phyloP scores from a whole-genome alignment of 2,888 invertebrate genomes.

The Conchocele bisecta region DNA sequence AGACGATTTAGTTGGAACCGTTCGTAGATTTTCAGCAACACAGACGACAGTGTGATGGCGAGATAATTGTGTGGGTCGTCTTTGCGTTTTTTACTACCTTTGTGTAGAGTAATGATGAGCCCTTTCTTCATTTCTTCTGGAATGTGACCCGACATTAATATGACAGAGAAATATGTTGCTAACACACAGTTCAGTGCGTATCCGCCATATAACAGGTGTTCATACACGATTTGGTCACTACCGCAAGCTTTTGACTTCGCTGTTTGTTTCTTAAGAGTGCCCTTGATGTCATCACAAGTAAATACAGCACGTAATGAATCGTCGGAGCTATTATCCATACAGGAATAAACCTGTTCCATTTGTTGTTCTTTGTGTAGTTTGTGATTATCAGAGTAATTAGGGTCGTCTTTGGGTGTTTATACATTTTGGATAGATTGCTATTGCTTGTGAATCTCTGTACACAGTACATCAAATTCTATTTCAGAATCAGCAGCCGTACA shows the following conservation, averaged over 20 bases:
- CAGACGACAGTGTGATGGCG: slow-evolving; percentile 18
- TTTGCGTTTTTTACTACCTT: slow-evolving; percentile 24
- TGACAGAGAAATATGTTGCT: neutral
- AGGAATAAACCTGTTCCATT: too few species aligned
- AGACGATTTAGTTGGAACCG: neutral
- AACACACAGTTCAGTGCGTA: neutral
- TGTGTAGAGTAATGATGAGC: slow-evolving; percentile 7
- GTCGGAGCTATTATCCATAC: neutral
- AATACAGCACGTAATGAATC: neutral
- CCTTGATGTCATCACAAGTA: too few species aligned
- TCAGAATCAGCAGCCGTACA: neutral
- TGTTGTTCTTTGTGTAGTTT: too few species aligned
- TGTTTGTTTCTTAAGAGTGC: too few species aligned
- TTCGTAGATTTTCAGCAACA: slow-evolving; percentile 20
- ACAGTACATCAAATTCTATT: neutral
- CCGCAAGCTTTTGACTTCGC: too few species aligned
- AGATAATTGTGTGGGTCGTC: slow-evolving; percentile 23
- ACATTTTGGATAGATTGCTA: neutral
- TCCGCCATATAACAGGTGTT: neutral
- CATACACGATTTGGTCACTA: neutral
- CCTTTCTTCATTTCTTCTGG: slow-evolving; percentile 17
- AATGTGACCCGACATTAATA: neutral
- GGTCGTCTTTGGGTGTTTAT: neutral
- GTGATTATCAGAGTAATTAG: too few species aligned
- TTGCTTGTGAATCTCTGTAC: neutral